phyloP scores from a whole-genome alignment of 2,113 vertebrate genomes.

The Scartelaos histophorus region DNA sequence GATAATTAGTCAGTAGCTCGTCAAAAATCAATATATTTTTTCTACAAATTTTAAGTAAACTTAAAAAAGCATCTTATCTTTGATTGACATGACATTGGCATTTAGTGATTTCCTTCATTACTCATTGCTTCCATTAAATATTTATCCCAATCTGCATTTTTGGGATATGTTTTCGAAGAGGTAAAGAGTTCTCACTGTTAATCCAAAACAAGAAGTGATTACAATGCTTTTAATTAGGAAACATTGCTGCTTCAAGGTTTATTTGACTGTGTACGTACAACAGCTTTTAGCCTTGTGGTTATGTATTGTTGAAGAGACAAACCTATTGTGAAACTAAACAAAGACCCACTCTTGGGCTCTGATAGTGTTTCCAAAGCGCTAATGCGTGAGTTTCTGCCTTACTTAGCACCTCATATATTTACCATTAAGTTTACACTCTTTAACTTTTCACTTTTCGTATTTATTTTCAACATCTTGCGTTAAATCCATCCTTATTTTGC shows the following conservation, averaged over 20 bases:
- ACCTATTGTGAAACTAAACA: not conserved
- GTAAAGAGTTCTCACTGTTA: not conserved
- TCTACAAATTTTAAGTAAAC: too few species aligned
- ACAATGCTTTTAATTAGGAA: not conserved
- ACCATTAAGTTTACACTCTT: constrained; percentile 9
- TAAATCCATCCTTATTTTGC: constrained; percentile 18
- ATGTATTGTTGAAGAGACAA: not conserved
- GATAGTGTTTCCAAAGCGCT: not conserved
- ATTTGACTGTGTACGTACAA: not conserved
- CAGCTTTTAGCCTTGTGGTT: not conserved
- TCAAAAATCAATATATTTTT: too few species aligned
- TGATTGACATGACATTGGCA: too few species aligned
- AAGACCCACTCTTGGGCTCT: not conserved
- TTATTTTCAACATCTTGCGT: constrained; percentile 39
- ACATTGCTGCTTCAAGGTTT: not conserved
- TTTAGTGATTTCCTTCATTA: too few species aligned
- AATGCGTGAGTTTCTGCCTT: not conserved
- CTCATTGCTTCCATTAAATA: not conserved
- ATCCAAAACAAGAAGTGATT: not conserved
- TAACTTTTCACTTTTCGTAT: constrained; percentile 30
- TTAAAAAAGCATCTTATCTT: too few species aligned
- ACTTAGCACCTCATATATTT: constrained; percentile 22
- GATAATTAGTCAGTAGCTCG: too few species aligned
- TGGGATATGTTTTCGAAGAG: not conserved
- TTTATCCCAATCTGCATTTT: not conserved